Evolutionary conservation across 2,888 invertebrate genomes (phyloP), one percentile per base, ranked within the genome.

Genomic region (Ramazzottius varieornatus): DNA sequence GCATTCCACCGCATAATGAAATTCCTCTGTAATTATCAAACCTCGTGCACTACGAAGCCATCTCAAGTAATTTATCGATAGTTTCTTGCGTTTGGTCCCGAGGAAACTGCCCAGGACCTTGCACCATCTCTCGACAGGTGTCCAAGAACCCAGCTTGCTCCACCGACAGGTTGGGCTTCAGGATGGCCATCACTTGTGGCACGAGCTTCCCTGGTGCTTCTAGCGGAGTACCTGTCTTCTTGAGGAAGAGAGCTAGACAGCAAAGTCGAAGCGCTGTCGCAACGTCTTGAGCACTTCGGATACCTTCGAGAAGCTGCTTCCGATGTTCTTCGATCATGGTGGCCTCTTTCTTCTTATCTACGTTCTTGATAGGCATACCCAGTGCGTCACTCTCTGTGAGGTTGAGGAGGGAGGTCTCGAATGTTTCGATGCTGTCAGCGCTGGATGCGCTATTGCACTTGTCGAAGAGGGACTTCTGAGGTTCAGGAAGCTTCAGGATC

Each of bases 301-400:
- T 54, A 8, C 54, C 54, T 16, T 54, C 16, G 20, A 54, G 29
- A 29, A 54, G 54, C 24, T 54, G 54, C 54, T 54, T 8, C 8
- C 54, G 54, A 29, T 54, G 54, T 24, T 54, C 54, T 29, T 54
- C 16, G 29, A 8, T 16, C 8, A 54, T 54, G 8, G 8, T 8
- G 29, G 54, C 8, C 54, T 81, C 82, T 73, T 87, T 88, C 74
- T 89, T 91, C 75, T 90, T 91, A 73, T 93, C 92, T 68, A 84
- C 81, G 76, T 91, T 92, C 72, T 85, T 87, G 68, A 89, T 76
- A 70, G 86, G 84, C 82, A 89, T 84, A 68, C 76, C 76, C 67
- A 68, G 75, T 75, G n/a, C 29, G 4, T 54, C 54, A 24, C 54
- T 54, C 16, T 54, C 54, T 4, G 24, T 4, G 24, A 54, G 54